These are phyloP conservation scores for Phytoseiulus persimilis DNA, from an alignment of 2,888 invertebrate species.

Conservation along the genomic window DNA sequence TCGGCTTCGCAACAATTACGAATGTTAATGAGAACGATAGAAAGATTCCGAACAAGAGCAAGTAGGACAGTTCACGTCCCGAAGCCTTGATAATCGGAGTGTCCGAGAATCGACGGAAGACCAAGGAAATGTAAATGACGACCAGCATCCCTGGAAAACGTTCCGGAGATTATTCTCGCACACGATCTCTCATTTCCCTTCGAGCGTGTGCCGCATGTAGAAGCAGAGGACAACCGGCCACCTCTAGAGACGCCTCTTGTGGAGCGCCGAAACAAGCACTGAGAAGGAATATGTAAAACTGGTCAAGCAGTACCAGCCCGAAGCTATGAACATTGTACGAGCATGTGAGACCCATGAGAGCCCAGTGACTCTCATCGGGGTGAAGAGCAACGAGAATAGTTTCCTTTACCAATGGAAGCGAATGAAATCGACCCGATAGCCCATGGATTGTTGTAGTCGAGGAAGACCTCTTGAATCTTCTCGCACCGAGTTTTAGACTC, in stretches of 20 bases:
- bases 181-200: no score
- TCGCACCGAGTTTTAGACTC: slow-evolving; percentile 50
- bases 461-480: slow-evolving; percentile 52
- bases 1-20: slow-evolving; percentile 54
- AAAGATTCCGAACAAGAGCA: slow-evolving; percentile 54
- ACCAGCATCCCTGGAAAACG: slow-evolving; percentile 51
- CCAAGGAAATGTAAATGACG: slow-evolving; percentile 52
- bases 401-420: slow-evolving; percentile 49
- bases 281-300: no score
- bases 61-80: slow-evolving; percentile 55
- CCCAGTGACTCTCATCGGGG: not conserved
- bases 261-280: no score
- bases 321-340: no score
- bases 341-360: no score
- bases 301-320: no score
- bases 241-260: no score
- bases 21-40: slow-evolving; percentile 55
- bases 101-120: slow-evolving; percentile 54
- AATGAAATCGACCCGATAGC: slow-evolving; percentile 51
- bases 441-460: slow-evolving; percentile 53
- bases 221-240: no score
- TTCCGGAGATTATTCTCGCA: not conserved
- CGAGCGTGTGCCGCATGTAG: no score
- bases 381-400: not conserved
- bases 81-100: slow-evolving; percentile 58